A percentile compares a stretch with the other conserved stretches of the same genome.
Conservation (phyloP, 2,888 invertebrate genomes). For the Diogma glabrata region DNA sequence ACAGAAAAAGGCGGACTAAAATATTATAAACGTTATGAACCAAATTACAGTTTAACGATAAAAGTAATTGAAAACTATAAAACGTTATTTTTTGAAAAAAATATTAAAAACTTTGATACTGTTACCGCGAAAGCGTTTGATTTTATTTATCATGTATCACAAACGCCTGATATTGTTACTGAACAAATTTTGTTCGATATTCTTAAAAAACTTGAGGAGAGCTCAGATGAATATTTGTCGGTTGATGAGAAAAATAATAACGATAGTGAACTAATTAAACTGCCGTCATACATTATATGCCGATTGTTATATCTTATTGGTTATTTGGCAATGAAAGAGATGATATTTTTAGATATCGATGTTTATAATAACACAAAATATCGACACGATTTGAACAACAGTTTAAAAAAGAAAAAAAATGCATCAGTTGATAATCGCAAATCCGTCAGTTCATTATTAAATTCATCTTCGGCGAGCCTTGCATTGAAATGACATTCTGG, state of each 20-base stretch:
- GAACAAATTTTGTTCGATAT: conserved; percentile 41
- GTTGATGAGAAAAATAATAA: conserved; percentile 10
- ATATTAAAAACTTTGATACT: conserved; percentile 37
- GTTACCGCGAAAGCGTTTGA: conserved; percentile 43
- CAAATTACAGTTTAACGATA: conserved; percentile 25
- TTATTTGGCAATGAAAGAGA: conserved; percentile 64
- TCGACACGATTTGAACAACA: conserved; percentile 2
- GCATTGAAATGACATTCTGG: conserved; percentile 30
- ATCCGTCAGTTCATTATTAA: too few relatives aligned
- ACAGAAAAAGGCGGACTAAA: conserved; percentile 28
- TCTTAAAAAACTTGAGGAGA: conserved; percentile 37
- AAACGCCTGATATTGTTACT: conserved; percentile 43
- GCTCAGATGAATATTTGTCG: conserved; percentile 28
- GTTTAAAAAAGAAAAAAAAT: conserved; percentile 19
- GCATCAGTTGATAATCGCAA: too few relatives aligned
- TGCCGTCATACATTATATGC: conserved; percentile 36
- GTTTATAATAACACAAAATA: conserved; percentile 72
- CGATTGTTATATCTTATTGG: conserved; percentile 55
- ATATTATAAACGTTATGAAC: conserved; percentile 30
- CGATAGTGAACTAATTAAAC: conserved; percentile 9
- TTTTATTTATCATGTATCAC: conserved; percentile 44
- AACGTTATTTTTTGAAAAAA: conserved; percentile 35
- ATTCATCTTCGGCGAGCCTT: conserved; percentile 35
- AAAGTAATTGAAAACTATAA: conserved; percentile 34
- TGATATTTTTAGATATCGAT: conserved; percentile 69